phyloP scores from a whole-genome alignment of 2,888 invertebrate genomes.

The Venusia cambrica region DNA sequence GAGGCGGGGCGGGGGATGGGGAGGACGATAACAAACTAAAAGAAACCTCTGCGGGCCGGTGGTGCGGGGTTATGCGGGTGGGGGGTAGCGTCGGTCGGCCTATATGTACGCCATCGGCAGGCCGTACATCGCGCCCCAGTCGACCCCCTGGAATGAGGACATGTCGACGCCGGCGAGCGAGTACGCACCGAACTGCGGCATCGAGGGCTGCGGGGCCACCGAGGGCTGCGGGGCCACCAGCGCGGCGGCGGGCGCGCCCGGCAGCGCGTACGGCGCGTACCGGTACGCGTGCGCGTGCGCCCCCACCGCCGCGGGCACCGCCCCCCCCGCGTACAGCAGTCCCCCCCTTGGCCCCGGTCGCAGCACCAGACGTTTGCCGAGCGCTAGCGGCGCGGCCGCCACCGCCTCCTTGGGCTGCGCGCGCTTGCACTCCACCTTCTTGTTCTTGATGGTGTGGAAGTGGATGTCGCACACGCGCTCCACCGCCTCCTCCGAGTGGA shows the following conservation, averaged over 20 bases:
- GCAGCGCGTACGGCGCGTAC: constrained; percentile 79
- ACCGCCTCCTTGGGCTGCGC: constrained; percentile 95
- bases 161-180: constrained; percentile 94
- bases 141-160: constrained; percentile 95
- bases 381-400: constrained; percentile 84
- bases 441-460: constrained; percentile 95
- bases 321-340: constrained; percentile 77
- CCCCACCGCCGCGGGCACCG: constrained; percentile 53
- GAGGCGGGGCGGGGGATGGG: no score
- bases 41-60: constrained; percentile 47
- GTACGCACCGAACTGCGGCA: constrained; percentile 87
- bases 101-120: constrained; percentile 94
- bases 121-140: constrained; percentile 95
- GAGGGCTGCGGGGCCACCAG: constrained; percentile 77
- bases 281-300: constrained; percentile 69
- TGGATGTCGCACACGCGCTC: constrained; percentile 96
- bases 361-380: constrained; percentile 86
- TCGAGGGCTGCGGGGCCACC: constrained; percentile 80
- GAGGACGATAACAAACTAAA: constrained; percentile 37
- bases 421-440: constrained; percentile 94
- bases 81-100: constrained; percentile 43
- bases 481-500: constrained; percentile 94
- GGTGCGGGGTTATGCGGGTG: no score
- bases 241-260: constrained; percentile 47
- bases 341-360: constrained; percentile 85